These are phyloP conservation scores for Hyles euphorbiae DNA, from an alignment of 1,140 invertebrate genomes.

Conservation along the genomic window DNA sequence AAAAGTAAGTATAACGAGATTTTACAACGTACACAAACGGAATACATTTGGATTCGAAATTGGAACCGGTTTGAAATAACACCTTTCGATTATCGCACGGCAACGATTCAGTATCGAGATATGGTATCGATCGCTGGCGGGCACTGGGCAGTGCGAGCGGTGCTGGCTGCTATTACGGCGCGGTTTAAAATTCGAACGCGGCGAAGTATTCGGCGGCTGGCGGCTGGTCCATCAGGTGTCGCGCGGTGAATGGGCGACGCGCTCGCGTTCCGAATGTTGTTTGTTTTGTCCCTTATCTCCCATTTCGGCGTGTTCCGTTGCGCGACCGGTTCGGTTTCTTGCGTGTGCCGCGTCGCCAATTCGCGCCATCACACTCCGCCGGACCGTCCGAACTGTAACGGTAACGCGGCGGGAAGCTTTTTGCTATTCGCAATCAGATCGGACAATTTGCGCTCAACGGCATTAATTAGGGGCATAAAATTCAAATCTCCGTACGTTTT, in stretches of 20 bases:
- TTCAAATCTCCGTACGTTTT: conserved; percentile 38
- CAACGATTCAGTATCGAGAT: conserved; percentile 54
- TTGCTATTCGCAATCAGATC: conserved; percentile 35
- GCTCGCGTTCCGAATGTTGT: conserved; percentile 40
- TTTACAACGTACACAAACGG: conserved; percentile 35
- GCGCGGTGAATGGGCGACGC: neutral
- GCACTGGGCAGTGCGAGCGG: no score
- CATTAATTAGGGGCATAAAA: conserved; percentile 41
- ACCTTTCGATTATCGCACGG: conserved; percentile 57
- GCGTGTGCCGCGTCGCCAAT: conserved; percentile 49
- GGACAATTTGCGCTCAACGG: conserved; percentile 19
- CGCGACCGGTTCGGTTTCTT: conserved; percentile 46
- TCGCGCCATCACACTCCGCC: conserved; percentile 41
- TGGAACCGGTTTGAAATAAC: conserved; percentile 51
- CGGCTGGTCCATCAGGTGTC: no score
- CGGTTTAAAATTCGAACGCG: conserved; percentile 16
- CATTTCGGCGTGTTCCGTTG: conserved; percentile 44
- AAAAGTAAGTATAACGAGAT: conserved; percentile 90
- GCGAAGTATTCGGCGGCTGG: conserved; percentile 8
- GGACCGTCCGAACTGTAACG: conserved; percentile 34
- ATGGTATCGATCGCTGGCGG: conserved; percentile 42
- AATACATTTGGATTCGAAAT: conserved; percentile 48
- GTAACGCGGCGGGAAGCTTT: conserved; percentile 39
- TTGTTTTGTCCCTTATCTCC: conserved; percentile 50
- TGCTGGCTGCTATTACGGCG: conserved; percentile 20